A percentile compares a stretch with the other conserved stretches of the same genome.
phyloP scores from a whole-genome alignment of 1,140 invertebrate species.

The Leptonema lineaticorne region DNA sequence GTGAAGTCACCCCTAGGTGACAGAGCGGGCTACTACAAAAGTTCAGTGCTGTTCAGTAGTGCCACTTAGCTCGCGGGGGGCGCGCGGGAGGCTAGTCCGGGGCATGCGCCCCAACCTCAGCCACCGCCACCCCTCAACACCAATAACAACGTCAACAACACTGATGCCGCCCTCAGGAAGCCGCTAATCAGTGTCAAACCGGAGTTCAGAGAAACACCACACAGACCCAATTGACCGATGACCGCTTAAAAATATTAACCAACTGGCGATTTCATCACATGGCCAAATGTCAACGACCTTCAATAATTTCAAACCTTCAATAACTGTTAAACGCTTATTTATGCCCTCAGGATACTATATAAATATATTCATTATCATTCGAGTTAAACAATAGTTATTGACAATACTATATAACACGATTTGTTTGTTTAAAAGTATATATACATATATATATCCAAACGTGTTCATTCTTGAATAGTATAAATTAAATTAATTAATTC shows the following conservation, averaged over 20 bases:
- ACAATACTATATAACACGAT: too few relatives aligned
- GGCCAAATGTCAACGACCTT: not conserved
- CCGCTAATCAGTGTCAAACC: constrained; percentile 57
- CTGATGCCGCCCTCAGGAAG: constrained; percentile 45
- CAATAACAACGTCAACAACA: too few relatives aligned
- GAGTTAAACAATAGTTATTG: too few relatives aligned
- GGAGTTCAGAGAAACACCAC: constrained; percentile 55
- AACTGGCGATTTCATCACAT: too few relatives aligned
- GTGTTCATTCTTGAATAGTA: too few relatives aligned
- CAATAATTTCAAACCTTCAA: not conserved
- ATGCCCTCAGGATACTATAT: too few relatives aligned
- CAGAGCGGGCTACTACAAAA: constrained; percentile 78
- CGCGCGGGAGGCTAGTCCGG: constrained; percentile 35
- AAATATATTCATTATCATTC: too few relatives aligned
- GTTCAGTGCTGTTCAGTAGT: constrained; percentile 79
- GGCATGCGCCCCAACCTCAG: constrained; percentile 15
- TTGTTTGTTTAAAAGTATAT: too few relatives aligned
- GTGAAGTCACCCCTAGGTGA: constrained; percentile 83
- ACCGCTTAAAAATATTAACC: too few relatives aligned
- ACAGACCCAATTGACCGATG: constrained; percentile 43
- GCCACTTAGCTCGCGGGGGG: constrained; percentile 69
- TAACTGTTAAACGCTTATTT: not conserved
- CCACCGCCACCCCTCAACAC: constrained; percentile 46
- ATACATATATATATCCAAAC: too few relatives aligned
- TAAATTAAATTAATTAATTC: too few relatives aligned